These are phyloP conservation scores for Istiophorus platypterus DNA, from an alignment of 2,113 vertebrate genomes.

Conservation along the genomic window DNA sequence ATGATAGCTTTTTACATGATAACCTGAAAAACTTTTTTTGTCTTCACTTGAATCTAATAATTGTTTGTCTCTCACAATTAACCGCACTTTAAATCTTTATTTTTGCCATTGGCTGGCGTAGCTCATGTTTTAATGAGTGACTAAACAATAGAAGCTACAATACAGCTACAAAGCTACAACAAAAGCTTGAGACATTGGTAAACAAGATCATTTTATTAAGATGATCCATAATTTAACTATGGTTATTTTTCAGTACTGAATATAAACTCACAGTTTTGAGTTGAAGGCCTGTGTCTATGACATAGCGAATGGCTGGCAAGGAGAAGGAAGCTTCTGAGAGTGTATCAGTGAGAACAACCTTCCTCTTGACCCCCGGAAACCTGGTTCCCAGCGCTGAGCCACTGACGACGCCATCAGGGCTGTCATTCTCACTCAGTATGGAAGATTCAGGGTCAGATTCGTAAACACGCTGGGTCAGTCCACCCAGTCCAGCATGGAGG, in stretches of 20 bases:
- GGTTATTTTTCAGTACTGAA: neutral
- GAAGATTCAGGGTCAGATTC: constrained; percentile 64
- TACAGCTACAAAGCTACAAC: no score
- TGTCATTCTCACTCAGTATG: neutral
- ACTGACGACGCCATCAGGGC: neutral
- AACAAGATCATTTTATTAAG: neutral
- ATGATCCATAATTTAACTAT: neutral
- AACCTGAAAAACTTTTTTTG: neutral
- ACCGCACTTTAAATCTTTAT: no score
- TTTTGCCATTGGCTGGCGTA: neutral
- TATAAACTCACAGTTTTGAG: constrained; percentile 89
- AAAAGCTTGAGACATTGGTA: no score
- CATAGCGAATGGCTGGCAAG: constrained; percentile 84
- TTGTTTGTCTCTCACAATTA: neutral
- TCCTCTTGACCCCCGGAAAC: constrained; percentile 71
- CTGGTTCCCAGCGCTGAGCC: constrained; percentile 16
- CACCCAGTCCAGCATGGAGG: constrained; percentile 83
- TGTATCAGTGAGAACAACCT: constrained; percentile 88
- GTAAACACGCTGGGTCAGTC: constrained; percentile 85
- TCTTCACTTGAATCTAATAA: neutral
- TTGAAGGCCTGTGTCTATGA: constrained; percentile 93
- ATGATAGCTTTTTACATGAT: neutral
- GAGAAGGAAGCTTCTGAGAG: constrained; percentile 93
- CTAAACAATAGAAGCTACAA: no score
- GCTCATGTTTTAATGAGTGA: neutral